A percentile compares a stretch with the other conserved stretches of the same genome.
Conservation (phyloP, 2,797 vertebrate genomes). For the Ptychobarbus kaznakovi region DNA sequence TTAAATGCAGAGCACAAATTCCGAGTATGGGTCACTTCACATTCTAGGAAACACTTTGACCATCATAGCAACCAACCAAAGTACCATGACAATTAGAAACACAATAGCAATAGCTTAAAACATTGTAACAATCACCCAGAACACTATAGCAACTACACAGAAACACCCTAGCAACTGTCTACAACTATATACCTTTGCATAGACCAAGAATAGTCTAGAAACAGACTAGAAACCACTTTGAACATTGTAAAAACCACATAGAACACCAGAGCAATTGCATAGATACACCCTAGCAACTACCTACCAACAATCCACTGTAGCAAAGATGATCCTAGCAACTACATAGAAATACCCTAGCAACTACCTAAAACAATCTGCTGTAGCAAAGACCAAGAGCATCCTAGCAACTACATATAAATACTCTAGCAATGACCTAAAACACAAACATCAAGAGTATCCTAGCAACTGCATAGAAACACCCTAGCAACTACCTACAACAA, state of each 20-base stretch:
- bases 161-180: not conserved
- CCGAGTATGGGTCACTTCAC: not conserved
- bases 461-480: not conserved
- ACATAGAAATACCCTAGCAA: not conserved
- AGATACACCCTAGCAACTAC: not conserved
- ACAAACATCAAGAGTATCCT: not conserved
- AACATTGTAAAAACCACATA: not conserved
- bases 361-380: not conserved
- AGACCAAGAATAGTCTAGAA: not conserved
- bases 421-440: not conserved
- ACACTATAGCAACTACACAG: no score
- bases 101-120: not conserved
- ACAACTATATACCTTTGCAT: not conserved
- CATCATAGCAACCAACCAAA: not conserved
- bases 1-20: no score
- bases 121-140: no score
- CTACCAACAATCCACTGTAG: not conserved
- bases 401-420: not conserved
- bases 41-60: not conserved
- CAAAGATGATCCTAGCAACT: not conserved
- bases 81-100: not conserved
- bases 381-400: not conserved
- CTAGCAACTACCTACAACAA: not conserved
- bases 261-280: not conserved
- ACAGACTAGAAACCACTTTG: not conserved